Percentiles rank a stretch among this genome's conserved stretches.
Conservation (phyloP, 2,797 vertebrate species). For the Melanotaenia parkinsoni region DNA sequence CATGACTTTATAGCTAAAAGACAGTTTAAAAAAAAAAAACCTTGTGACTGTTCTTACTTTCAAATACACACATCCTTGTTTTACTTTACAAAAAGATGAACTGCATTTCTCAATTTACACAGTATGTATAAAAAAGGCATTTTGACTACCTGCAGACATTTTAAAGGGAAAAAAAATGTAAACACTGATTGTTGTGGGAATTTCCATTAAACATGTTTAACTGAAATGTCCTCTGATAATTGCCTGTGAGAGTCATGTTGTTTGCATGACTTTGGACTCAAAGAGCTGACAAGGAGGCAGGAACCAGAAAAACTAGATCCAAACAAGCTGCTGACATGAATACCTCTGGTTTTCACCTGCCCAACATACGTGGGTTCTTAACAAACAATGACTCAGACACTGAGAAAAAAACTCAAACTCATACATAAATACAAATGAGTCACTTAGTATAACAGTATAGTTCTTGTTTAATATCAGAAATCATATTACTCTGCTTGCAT, state of each 20-base stretch:
- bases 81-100: too few relatives aligned
- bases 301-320: not conserved
- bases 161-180: not conserved
- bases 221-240: not conserved
- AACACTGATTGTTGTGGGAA: too few relatives aligned
- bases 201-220: not conserved
- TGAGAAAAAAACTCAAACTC: not conserved
- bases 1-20: too few relatives aligned
- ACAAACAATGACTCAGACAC: not conserved
- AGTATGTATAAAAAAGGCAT: not conserved
- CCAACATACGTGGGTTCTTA: not conserved
- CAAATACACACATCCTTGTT: too few relatives aligned
- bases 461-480: not conserved
- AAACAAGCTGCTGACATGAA: not conserved
- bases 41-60: too few relatives aligned
- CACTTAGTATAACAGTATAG: not conserved
- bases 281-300: too few relatives aligned
- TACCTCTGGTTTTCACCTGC: constrained; percentile 8
- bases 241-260: not conserved
- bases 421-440: not conserved
- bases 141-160: not conserved
- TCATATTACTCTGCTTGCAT: not conserved
- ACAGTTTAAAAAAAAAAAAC: too few relatives aligned
- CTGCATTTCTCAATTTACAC: too few relatives aligned
- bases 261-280: constrained; percentile 13